phyloP scores from a whole-genome alignment of 2,888 invertebrate species.

The Coenonympha arcania region DNA sequence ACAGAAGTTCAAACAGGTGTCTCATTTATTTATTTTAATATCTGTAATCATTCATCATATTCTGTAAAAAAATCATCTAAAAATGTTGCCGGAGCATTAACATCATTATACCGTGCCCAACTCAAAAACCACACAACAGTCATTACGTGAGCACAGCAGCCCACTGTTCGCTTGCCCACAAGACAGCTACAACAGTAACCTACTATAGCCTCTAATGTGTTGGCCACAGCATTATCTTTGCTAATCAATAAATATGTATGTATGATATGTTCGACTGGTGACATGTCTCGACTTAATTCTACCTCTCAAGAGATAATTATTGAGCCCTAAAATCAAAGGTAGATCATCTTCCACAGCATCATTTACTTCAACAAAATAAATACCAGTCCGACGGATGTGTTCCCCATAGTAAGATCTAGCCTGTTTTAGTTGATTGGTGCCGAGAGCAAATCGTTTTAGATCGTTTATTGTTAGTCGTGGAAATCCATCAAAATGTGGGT shows the following conservation, averaged over 20 bases:
- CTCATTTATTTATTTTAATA: too few species aligned
- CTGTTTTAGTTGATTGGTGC: conserved; percentile 6
- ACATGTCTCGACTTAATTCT: not conserved
- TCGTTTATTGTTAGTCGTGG: conserved; percentile 2
- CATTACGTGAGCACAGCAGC: conserved; percentile 1
- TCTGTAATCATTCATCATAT: not conserved
- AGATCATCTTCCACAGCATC: conserved; percentile 1
- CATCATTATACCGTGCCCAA: not conserved
- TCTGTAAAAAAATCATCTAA: not conserved
- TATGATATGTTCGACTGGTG: not conserved
- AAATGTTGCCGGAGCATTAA: not conserved
- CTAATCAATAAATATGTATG: not conserved
- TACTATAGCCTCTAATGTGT: not conserved
- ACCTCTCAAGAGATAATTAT: not conserved
- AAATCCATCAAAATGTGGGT: conserved; percentile 1
- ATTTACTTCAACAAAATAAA: conserved; percentile 3
- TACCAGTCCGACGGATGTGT: conserved; percentile 1
- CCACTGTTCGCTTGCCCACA: not conserved
- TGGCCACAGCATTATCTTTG: not conserved
- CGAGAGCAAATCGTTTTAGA: conserved; percentile 8
- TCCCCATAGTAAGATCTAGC: too few species aligned
- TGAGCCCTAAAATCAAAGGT: not conserved
- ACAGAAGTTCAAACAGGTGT: too few species aligned
- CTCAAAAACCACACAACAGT: not conserved
- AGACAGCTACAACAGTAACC: not conserved